A percentile compares a stretch with the other conserved stretches of the same genome.
Conservation (phyloP, 2,113 vertebrate species). For the Empidonax traillii region DNA sequence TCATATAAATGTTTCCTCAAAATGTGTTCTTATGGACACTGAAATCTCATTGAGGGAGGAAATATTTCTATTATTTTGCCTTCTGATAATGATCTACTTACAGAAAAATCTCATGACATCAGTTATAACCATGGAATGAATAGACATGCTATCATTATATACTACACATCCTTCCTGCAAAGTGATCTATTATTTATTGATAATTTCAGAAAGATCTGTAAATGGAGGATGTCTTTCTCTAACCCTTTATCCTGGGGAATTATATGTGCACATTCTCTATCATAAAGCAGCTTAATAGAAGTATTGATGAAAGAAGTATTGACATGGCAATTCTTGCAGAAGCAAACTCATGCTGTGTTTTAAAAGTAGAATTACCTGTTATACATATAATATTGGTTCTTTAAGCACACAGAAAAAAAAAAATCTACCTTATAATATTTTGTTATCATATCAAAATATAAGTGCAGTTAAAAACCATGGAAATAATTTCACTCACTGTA, state of each 20-base stretch:
- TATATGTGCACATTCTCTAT: accelerated
- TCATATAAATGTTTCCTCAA: neutral
- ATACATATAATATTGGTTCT: neutral
- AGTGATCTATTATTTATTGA: neutral
- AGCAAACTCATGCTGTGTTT: neutral
- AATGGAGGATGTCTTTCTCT: neutral
- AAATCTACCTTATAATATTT: neutral
- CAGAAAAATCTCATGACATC: neutral
- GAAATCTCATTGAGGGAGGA: neutral
- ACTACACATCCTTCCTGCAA: neutral
- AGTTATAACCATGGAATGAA: neutral
- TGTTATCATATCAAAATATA: neutral
- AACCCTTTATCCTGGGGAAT: neutral
- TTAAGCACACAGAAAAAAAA: neutral
- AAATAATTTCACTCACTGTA: neutral
- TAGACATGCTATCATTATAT: neutral
- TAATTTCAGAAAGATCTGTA: neutral
- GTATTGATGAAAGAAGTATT: neutral
- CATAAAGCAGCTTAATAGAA: neutral
- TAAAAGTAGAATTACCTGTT: neutral
- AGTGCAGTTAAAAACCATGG: neutral
- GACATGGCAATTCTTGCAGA: neutral
- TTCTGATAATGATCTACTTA: neutral
- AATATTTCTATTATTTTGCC: neutral
- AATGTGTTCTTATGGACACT: neutral